Evolutionary conservation across 2,797 vertebrate genomes (phyloP), one percentile per base, ranked within the genome.

Genomic region (Scarus forsteni): DNA sequence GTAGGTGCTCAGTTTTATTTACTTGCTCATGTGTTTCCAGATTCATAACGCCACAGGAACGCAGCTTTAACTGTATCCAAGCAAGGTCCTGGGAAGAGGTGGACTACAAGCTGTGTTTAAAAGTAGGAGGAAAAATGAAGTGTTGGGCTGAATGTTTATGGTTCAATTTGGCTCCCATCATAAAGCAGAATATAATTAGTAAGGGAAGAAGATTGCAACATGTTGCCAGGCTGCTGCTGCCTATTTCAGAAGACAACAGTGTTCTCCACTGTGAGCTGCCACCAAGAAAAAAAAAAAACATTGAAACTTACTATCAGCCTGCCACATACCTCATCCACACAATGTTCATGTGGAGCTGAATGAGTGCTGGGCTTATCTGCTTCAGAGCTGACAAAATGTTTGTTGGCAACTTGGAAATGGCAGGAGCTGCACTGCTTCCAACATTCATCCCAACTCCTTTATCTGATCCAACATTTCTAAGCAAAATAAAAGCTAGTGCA

Each of bases 251-350:
- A 61, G 43, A 39, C 10, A 60, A 54, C 42, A 35, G 51, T 3
- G 9, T 43, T 48, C 14, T 3, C 43, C 14, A 58, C 51, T 46
- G 54, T 50, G 7, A 34, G 18, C 19, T 40, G 51, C 8, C 27
- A 36, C 58, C 67, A 61, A 18, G 43, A 60, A 34, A 66, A 16
- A 60, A 66, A 60, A 38, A 66, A 34, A 50, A 50, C 38, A 40
- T 46, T 8, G 16, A 53, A 43, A 40, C 14, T 38, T 16, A 52
- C 48, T 46, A 60, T 63, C 53, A 57, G 53, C 54, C 46, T 45
- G 27, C 12, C 40, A 39, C 54, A 64, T 51, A 58, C n/a, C 46
- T 56, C 68, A 38, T 12, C 18, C 19, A 50, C 48, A 50, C 49
- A 16, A 45, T 45, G 51, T 63, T 57, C 45, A 51, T 7, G 13